These are phyloP conservation scores for Cephalopterus ornatus DNA, from an alignment of 2,113 vertebrate genomes.

Conservation along the genomic window DNA sequence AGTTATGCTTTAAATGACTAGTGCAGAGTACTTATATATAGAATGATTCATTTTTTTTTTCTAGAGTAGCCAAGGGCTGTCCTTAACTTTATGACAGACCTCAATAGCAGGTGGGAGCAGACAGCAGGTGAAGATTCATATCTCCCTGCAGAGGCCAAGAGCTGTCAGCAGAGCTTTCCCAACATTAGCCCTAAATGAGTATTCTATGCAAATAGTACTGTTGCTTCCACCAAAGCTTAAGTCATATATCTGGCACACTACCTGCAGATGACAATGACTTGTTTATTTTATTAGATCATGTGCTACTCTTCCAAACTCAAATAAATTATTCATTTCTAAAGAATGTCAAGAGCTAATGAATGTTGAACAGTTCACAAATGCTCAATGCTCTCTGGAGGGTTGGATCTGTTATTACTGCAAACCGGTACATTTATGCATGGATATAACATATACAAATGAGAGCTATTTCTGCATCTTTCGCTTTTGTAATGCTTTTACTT, in stretches of 20 bases:
- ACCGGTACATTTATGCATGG: neutral
- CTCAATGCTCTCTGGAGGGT: neutral
- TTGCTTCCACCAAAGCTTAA: slow-evolving; percentile 12
- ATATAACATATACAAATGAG: neutral
- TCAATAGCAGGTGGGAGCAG: slow-evolving; percentile 45
- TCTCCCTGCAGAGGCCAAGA: slow-evolving; percentile 4
- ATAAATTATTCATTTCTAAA: slow-evolving; percentile 51
- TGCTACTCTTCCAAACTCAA: slow-evolving; percentile 37
- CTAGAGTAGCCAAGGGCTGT: neutral
- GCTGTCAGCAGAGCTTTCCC: slow-evolving; percentile 24
- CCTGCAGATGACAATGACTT: slow-evolving; percentile 50
- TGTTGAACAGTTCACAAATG: neutral
- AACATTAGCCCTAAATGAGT: neutral
- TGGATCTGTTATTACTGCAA: neutral
- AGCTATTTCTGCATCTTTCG: neutral
- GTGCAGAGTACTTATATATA: neutral
- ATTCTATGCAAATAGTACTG: slow-evolving; percentile 29
- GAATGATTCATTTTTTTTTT: neutral
- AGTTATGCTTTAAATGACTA: neutral
- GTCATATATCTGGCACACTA: slow-evolving; percentile 54
- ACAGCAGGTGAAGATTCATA: slow-evolving; percentile 54
- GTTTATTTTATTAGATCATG: slow-evolving; percentile 61
- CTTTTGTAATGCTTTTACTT: neutral
- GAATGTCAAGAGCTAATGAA: slow-evolving; percentile 39
- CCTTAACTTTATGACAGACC: neutral